phyloP scores from a whole-genome alignment of 2,888 invertebrate species.

The Camponotus fellah region DNA sequence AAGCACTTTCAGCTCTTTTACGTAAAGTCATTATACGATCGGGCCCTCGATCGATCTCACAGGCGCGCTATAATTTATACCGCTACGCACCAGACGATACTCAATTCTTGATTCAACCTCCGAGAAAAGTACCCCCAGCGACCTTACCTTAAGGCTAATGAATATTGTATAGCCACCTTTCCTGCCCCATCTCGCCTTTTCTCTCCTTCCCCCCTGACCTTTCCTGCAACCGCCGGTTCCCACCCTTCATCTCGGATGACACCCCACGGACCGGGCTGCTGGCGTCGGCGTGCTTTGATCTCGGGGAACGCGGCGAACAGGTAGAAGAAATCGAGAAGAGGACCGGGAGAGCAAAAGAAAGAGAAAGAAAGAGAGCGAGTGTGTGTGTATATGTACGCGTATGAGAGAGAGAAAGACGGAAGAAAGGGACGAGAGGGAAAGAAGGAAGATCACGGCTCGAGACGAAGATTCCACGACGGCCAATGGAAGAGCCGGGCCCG shows the following conservation, averaged over 20 bases:
- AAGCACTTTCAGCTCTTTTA: conserved; percentile 32
- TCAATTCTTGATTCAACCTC: conserved; percentile 48
- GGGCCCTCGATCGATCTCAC: conserved; percentile 13
- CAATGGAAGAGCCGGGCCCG: conserved; percentile 71
- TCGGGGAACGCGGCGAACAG: conserved; percentile 79
- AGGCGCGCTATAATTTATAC: conserved; percentile 49
- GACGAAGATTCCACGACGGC: conserved; percentile 70
- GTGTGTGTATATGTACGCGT: neutral
- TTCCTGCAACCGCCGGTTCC: conserved; percentile 52
- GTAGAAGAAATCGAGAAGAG: conserved; percentile 76
- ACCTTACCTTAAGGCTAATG: conserved; percentile 77
- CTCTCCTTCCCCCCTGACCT: conserved; percentile 40
- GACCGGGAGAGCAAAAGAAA: conserved; percentile 61
- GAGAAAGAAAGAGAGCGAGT: conserved; percentile 34
- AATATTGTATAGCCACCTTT: conserved; percentile 75
- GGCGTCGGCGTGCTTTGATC: conserved; percentile 81
- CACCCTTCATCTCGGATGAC: conserved; percentile 80
- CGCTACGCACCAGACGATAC: conserved; percentile 16
- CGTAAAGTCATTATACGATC: conserved; percentile 39
- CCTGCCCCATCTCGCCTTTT: conserved; percentile 46
- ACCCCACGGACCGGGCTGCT: conserved; percentile 82
- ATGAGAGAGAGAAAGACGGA: conserved; percentile 43
- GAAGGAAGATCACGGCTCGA: conserved; percentile 52
- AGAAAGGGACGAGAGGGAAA: conserved; percentile 57
- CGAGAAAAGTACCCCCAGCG: conserved; percentile 78